Evolutionary conservation across 2,888 invertebrate genomes (phyloP), one percentile per base, ranked within the genome.

Genomic region (Pheosia gnoma): DNA sequence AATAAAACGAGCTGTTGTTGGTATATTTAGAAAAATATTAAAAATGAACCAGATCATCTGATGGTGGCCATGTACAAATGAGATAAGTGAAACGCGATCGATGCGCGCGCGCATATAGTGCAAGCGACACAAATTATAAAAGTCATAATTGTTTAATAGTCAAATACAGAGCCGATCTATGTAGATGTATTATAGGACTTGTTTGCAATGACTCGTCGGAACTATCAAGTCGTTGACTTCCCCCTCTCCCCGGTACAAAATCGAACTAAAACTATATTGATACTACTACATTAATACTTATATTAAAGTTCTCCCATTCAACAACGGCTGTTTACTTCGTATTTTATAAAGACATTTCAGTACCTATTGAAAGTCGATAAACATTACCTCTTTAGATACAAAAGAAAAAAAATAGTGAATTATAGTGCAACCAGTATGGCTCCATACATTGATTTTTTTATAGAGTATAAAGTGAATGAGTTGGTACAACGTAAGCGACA

Each of bases 21-120:
- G 92, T 93, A 93, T 93, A 92, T 94, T 93, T 93, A 93, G 93
- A 81, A 89, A 93, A 93, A 91, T 90, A 89, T 90, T 87, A 90
- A 89, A 88, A 86, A 78, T 79, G 79, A 91, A 88, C 88, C 95
- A 95, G 95, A 95, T 95, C 95, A 95, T 95, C 95, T 95, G 95
- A 95, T 95, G 95, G 94, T 94, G 91, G 86, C 93, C 94, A 95
- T 95, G 95, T 95, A 95, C 95, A 95, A 95, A 95, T 94, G 79
- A 80, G 74, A 66, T 63, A 86, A 87, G 91, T 92, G 92, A 87
- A 84, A 60, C 79, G 88, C 84, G 87, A 82, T 89, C 82, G 86
- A 69, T 77, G 78, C 75, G 84, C 61, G 75, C 72, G 65, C 70
- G 68, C 73, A 76, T 87, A 88, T 87, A 88, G 86, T 74, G 71